A percentile compares a stretch with the other conserved stretches of the same genome.
phyloP scores from a whole-genome alignment of 2,113 vertebrate genomes.

The Sterna hirundo region DNA sequence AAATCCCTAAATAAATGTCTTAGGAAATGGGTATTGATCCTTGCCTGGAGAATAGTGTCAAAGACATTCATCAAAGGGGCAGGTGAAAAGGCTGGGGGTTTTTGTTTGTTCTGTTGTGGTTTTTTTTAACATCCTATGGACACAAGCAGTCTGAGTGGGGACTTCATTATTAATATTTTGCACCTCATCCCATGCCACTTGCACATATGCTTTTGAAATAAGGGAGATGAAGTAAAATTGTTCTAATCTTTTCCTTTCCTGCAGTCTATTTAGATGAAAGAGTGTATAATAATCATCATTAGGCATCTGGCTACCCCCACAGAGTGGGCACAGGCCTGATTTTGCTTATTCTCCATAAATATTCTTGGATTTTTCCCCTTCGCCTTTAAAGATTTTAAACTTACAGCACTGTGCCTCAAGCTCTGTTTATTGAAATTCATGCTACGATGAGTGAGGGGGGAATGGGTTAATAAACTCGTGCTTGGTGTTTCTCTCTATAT shows the following conservation, averaged over 20 bases:
- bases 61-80: constrained; percentile 56
- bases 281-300: not conserved
- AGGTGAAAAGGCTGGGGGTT: not conserved
- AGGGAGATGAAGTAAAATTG: not conserved
- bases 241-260: constrained; percentile 4
- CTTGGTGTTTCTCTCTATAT: not conserved
- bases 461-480: not conserved
- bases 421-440: constrained; percentile 7
- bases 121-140: constrained; percentile 33
- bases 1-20: constrained; percentile 60
- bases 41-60: constrained; percentile 1
- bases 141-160: not conserved
- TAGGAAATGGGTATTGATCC: constrained; percentile 63
- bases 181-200: not conserved
- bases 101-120: not conserved
- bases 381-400: not conserved
- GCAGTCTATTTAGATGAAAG: not conserved
- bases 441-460: not conserved
- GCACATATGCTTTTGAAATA: not conserved
- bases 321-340: not conserved
- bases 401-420: not conserved
- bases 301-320: not conserved
- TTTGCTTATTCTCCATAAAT: not conserved
- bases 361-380: not conserved
- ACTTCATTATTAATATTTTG: not conserved